Percentiles rank a stretch among this genome's conserved stretches.
These are phyloP conservation scores for Sesamia inferens DNA, from an alignment of 2,888 invertebrate species.

Conservation along the genomic window DNA sequence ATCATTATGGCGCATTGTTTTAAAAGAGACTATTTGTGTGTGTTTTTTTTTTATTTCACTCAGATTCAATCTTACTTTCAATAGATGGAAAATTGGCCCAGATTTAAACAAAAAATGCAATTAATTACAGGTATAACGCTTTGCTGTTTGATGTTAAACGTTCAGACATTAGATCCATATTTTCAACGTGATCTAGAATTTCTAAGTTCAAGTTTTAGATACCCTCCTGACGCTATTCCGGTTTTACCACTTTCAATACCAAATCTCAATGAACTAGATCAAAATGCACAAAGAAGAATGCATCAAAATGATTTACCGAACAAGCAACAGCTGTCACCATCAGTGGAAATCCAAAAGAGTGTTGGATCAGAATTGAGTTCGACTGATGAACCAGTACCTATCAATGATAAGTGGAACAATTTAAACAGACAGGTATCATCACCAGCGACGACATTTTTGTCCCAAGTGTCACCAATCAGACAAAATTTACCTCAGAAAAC, in stretches of 20 bases:
- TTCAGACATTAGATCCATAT: constrained; percentile 43
- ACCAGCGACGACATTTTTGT: not conserved
- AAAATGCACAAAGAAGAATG: constrained; percentile 9
- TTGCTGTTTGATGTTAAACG: constrained; percentile 51
- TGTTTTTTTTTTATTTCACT: too few relatives aligned
- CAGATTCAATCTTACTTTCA: too few relatives aligned
- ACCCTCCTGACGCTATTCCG: constrained; percentile 54
- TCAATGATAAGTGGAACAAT: not conserved
- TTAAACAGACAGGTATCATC: constrained; percentile 12
- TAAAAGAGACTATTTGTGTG: not conserved
- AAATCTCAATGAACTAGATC: not conserved
- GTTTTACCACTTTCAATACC: not conserved
- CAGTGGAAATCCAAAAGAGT: constrained; percentile 49
- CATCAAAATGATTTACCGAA: constrained; percentile 4
- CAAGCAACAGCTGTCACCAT: not conserved
- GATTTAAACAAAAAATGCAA: not conserved
- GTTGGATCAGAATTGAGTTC: constrained; percentile 33
- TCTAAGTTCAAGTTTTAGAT: constrained; percentile 57
- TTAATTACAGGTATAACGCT: constrained; percentile 57
- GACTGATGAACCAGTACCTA: constrained; percentile 5
- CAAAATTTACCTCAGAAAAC: not conserved
- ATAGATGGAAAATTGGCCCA: not conserved
- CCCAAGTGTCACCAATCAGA: constrained; percentile 1
- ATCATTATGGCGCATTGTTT: not conserved
- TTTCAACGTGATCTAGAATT: not conserved